These are phyloP conservation scores for Nemopilema nomurai DNA, from an alignment of 30 jellyfish, hydroid and myxozoan species.

Conservation along the genomic window DNA sequence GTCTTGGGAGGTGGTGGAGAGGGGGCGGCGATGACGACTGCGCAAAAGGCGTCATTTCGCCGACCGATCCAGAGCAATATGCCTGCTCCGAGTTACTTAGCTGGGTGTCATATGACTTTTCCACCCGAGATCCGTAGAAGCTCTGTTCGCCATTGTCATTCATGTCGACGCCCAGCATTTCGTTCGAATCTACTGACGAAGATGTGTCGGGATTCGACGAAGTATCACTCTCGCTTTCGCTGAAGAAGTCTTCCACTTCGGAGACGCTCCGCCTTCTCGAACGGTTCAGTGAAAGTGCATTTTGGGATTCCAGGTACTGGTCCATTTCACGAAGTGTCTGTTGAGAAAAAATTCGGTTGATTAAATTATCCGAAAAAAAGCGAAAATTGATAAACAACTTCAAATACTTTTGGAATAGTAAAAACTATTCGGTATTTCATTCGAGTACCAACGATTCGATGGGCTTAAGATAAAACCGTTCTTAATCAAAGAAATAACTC, in stretches of 20 bases:
- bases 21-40: conserved; percentile 76
- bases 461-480: neutral
- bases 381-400: neutral
- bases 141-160: conserved; percentile 59
- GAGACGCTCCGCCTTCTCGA: conserved; percentile 78
- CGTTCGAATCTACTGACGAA: conserved; percentile 77
- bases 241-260: conserved; percentile 89
- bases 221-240: conserved; percentile 95
- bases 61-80: conserved; percentile 33
- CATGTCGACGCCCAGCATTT: conserved; percentile 29
- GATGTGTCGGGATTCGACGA: conserved; percentile 86
- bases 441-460: neutral
- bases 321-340: conserved; percentile 98
- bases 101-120: conserved; percentile 30
- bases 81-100: conserved; percentile 32
- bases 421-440: neutral
- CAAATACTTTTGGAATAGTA: neutral
- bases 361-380: neutral
- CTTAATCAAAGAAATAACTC: neutral
- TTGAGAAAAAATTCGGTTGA: conserved; percentile 24
- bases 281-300: conserved; percentile 49
- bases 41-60: conserved; percentile 30
- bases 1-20: conserved; percentile 60
- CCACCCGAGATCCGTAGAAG: conserved; percentile 46
- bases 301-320: conserved; percentile 79